Percentiles rank a stretch among this genome's conserved stretches.
Conservation (phyloP, 2,888 invertebrate species). For the Notodonta dromedarius region DNA sequence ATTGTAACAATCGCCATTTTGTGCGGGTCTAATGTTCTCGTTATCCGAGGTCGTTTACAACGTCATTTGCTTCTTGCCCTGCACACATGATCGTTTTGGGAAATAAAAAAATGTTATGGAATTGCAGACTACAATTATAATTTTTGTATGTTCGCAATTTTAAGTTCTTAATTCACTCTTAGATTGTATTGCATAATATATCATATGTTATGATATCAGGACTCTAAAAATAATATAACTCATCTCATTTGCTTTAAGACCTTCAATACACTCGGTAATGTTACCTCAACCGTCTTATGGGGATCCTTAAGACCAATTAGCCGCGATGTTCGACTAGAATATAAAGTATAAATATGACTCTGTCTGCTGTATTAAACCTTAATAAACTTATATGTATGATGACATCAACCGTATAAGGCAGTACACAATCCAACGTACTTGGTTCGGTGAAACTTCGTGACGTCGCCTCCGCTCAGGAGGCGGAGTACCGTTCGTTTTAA, state of each 20-base stretch:
- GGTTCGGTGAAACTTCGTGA: constrained; percentile 37
- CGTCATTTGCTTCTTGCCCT: constrained; percentile 1
- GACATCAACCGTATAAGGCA: constrained; percentile 15
- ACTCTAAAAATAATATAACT: no score
- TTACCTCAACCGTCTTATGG: neutral
- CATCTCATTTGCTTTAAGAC: no score
- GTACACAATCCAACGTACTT: constrained; percentile 32
- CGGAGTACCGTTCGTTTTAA: constrained; percentile 48
- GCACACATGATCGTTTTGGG: neutral
- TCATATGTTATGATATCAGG: no score
- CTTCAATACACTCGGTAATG: no score
- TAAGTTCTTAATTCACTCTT: no score
- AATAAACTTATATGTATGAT: constrained; percentile 3
- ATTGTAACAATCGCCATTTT: neutral
- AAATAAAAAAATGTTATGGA: neutral
- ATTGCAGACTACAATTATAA: neutral
- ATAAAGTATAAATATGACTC: neutral
- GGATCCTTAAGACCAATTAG: neutral
- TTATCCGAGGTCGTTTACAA: constrained; percentile 10
- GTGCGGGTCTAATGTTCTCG: constrained; percentile 12
- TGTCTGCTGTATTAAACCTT: neutral
- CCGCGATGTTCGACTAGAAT: neutral
- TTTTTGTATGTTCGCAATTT: no score
- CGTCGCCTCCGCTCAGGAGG: constrained; percentile 40
- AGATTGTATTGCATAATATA: no score